phyloP scores from a whole-genome alignment of 2,113 vertebrate genomes.

The Proterorhinus semilunaris region DNA sequence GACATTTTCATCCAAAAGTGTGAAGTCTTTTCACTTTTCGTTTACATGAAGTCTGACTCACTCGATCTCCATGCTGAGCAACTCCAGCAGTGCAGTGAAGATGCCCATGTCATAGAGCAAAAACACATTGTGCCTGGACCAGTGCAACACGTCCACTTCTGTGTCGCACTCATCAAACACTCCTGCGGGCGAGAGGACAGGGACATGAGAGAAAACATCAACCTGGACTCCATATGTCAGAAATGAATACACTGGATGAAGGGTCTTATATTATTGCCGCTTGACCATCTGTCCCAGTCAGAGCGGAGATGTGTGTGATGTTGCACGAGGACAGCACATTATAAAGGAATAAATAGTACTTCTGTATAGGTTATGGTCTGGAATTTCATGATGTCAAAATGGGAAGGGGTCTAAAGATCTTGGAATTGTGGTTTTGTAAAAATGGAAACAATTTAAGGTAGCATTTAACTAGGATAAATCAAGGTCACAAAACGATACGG shows the following conservation, averaged over 20 bases:
- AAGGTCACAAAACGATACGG: too few relatives aligned
- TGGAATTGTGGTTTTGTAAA: too few relatives aligned
- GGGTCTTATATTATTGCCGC: not conserved
- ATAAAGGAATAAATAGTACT: too few relatives aligned
- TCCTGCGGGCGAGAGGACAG: constrained; percentile 63
- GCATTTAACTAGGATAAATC: too few relatives aligned
- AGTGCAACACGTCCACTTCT: constrained; percentile 85
- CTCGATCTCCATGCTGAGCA: constrained; percentile 98
- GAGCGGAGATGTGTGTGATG: not conserved
- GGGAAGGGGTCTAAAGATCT: too few relatives aligned
- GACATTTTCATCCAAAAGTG: too few relatives aligned
- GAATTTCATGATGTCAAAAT: too few relatives aligned
- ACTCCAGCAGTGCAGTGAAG: constrained; percentile 92
- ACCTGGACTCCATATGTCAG: not conserved
- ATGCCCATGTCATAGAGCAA: constrained; percentile 93
- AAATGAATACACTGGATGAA: not conserved
- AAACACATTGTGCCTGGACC: constrained; percentile 94
- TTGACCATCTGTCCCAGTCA: not conserved
- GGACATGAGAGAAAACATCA: not conserved
- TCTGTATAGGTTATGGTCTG: too few relatives aligned
- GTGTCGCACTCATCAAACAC: constrained; percentile 91
- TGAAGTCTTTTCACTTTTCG: too few relatives aligned
- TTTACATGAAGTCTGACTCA: constrained; percentile 60
- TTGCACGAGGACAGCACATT: not conserved
- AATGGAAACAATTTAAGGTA: too few relatives aligned